Percentiles rank a stretch among this genome's conserved stretches.
phyloP scores from a whole-genome alignment of 1,140 invertebrate species.

The Zaprionus ornatus region DNA sequence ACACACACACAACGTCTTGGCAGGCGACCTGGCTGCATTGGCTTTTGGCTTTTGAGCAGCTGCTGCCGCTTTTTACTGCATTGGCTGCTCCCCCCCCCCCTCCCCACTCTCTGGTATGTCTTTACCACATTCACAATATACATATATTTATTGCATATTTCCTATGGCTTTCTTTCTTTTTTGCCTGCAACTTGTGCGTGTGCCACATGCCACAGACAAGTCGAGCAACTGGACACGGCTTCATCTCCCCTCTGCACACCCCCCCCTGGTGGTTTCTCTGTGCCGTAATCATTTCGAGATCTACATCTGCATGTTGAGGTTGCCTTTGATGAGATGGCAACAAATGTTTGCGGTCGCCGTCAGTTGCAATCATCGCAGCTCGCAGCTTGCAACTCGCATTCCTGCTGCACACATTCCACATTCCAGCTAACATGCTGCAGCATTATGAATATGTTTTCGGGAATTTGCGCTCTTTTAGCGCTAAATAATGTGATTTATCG shows the following conservation, averaged over 20 bases:
- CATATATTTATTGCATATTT: constrained; percentile 50
- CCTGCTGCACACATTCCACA: too few species aligned
- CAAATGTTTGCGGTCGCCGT: neutral
- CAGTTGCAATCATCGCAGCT: too few species aligned
- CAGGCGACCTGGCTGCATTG: constrained; percentile 45
- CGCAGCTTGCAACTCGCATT: too few species aligned
- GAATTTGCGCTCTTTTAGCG: neutral
- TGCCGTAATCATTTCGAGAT: neutral
- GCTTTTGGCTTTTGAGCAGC: constrained; percentile 32
- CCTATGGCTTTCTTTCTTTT: constrained; percentile 52
- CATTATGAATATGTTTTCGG: neutral
- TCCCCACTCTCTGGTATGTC: neutral
- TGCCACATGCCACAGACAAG: constrained; percentile 58
- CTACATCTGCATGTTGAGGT: neutral
- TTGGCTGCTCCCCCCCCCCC: too few species aligned
- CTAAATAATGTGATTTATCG: neutral
- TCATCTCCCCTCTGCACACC: too few species aligned
- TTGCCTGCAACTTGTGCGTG: constrained; percentile 64
- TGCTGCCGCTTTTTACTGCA: constrained; percentile 30
- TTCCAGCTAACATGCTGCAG: neutral
- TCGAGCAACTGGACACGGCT: neutral
- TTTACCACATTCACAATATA: neutral
- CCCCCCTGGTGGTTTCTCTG: neutral
- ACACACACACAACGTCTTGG: constrained; percentile 60
- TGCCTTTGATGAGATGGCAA: neutral